These are phyloP conservation scores for Sebastes hubbsi DNA, from an alignment of 2,797 vertebrate species.

Conservation along the genomic window DNA sequence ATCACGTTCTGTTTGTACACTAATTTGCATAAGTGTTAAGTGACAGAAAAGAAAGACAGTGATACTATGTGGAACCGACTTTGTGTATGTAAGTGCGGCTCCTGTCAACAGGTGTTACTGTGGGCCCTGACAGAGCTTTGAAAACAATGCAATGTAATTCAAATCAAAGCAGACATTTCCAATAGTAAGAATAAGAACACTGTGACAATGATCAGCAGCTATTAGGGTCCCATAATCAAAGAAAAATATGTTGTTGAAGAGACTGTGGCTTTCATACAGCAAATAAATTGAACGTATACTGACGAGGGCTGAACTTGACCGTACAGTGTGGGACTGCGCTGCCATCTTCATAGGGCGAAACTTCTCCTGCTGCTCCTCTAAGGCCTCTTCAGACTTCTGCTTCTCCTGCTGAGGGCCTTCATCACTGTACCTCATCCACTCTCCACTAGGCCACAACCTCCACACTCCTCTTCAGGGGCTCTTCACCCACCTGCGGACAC, in stretches of 20 bases:
- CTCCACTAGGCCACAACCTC: constrained; percentile 84
- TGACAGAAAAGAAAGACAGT: not conserved
- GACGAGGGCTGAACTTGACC: constrained; percentile 8
- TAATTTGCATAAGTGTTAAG: not conserved
- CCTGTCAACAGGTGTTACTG: not conserved
- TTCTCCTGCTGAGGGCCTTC: constrained; percentile 67
- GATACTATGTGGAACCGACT: not conserved
- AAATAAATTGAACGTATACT: not conserved
- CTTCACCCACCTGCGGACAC: constrained; percentile 81
- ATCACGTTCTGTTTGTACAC: not conserved
- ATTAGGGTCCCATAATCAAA: not conserved
- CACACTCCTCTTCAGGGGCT: constrained; percentile 81
- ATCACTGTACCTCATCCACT: constrained; percentile 84
- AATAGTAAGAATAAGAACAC: not conserved
- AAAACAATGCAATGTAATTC: not conserved
- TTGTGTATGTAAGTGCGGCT: not conserved
- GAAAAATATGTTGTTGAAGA: not conserved
- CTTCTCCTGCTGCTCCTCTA: constrained; percentile 83
- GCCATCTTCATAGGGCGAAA: constrained; percentile 78
- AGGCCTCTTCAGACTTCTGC: constrained; percentile 60
- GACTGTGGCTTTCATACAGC: not conserved
- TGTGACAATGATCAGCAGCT: not conserved
- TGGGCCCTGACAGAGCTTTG: not conserved
- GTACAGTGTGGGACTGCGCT: constrained; percentile 73
- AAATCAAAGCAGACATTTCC: not conserved